These are phyloP conservation scores for Noctua janthina DNA, from an alignment of 2,888 invertebrate genomes.

Conservation along the genomic window DNA sequence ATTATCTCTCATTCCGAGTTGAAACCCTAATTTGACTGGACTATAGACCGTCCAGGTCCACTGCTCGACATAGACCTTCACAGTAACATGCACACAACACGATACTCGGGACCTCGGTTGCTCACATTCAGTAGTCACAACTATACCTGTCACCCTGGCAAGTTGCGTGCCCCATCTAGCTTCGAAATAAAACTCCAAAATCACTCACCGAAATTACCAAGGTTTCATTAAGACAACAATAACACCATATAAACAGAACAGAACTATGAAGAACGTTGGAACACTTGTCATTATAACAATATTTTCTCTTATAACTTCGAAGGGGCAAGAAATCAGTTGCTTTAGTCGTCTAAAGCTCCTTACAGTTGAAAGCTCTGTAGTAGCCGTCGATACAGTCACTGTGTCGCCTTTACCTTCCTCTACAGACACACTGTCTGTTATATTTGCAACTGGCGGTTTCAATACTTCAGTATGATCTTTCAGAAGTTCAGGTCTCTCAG, in stretches of 20 bases:
- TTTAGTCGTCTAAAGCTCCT: conserved; percentile 49
- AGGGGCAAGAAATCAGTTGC: conserved; percentile 57
- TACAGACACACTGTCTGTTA: conserved; percentile 25
- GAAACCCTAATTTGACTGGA: too few species aligned
- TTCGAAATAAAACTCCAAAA: conserved; percentile 31
- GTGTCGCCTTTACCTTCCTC: conserved; percentile 68
- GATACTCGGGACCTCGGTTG: neutral
- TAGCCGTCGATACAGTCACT: conserved; percentile 66
- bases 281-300: conserved; percentile 78
- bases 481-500: conserved; percentile 61
- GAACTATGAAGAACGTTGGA: conserved; percentile 78
- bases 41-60: too few species aligned
- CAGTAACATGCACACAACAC: neutral
- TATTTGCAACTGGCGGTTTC: conserved; percentile 59
- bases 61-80: neutral
- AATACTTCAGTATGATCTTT: conserved; percentile 74
- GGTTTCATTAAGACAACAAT: conserved; percentile 75
- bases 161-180: neutral
- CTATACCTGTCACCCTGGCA: neutral
- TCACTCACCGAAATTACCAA: conserved; percentile 63
- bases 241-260: conserved; percentile 78
- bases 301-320: conserved; percentile 78
- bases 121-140: neutral
- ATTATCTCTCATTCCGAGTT: too few species aligned
- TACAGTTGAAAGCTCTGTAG: conserved; percentile 44